A percentile compares a stretch with the other conserved stretches of the same genome.
phyloP scores from a whole-genome alignment of 2,888 invertebrate genomes.

The Andrena dorsata region DNA sequence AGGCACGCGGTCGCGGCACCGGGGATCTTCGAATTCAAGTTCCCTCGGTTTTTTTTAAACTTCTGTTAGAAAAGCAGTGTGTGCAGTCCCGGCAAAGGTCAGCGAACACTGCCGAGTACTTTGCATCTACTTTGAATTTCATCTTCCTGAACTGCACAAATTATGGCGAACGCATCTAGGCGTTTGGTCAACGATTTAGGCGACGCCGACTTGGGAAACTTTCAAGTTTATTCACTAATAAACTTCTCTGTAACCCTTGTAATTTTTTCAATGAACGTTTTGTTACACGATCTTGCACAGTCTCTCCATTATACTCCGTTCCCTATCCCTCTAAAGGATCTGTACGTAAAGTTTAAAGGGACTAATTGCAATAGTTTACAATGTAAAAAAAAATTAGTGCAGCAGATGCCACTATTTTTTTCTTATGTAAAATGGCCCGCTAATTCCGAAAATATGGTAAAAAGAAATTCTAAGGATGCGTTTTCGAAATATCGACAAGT shows the following conservation, averaged over 20 bases:
- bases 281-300: background rate
- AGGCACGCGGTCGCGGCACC: slow-evolving; percentile 1
- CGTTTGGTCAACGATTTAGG: too few relatives aligned
- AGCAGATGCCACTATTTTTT: too few relatives aligned
- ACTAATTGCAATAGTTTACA: background rate
- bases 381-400: too few relatives aligned
- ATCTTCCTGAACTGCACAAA: background rate
- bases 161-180: background rate
- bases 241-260: background rate
- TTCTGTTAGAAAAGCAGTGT: background rate
- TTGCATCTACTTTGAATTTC: slow-evolving; percentile 4
- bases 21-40: background rate
- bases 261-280: background rate
- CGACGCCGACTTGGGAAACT: too few relatives aligned
- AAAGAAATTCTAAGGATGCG: too few relatives aligned
- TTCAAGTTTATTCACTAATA: too few relatives aligned
- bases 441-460: too few relatives aligned
- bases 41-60: slow-evolving; percentile 6
- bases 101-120: background rate
- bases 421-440: too few relatives aligned
- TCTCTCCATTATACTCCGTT: background rate
- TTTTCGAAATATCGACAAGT: too few relatives aligned
- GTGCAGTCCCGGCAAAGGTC: background rate
- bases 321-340: background rate
- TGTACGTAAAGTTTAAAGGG: background rate